Evolutionary conservation across 2,888 invertebrate species (phyloP).

Genomic region (Calameuta filiformis): DNA sequence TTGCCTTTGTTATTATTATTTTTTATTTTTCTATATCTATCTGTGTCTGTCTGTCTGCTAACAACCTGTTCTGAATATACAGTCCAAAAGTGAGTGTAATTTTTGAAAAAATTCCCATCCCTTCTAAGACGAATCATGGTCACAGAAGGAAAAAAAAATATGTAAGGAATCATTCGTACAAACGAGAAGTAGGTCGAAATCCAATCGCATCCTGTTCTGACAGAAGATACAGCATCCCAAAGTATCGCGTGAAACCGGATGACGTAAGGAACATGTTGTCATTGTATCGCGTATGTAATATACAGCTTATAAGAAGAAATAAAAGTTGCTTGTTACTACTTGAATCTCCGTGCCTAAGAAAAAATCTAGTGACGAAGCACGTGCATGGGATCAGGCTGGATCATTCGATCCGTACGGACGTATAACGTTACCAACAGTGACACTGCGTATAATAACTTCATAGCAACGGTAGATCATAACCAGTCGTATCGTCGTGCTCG

Average conservation of each 20-base stretch:
- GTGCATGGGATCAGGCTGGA: neutral
- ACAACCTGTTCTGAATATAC: constrained; percentile 2
- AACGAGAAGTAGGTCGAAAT: constrained; percentile 16
- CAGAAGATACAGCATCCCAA: neutral
- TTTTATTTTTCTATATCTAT: neutral
- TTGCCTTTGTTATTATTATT: neutral
- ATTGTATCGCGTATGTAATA: constrained; percentile 34
- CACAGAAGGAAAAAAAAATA: neutral
- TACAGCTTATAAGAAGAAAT: constrained; percentile 2
- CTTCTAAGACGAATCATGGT: neutral
- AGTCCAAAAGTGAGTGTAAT: neutral
- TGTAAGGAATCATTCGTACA: neutral
- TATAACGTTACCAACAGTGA: neutral
- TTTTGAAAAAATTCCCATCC: neutral
- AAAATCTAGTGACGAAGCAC: neutral
- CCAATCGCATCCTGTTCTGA: neutral
- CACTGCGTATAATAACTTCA: neutral
- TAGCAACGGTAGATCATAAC: neutral
- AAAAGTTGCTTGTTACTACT: constrained; percentile 37
- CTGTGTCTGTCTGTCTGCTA: neutral
- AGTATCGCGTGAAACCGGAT: neutral
- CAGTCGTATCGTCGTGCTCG: neutral
- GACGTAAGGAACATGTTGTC: neutral
- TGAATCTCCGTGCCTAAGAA: constrained; percentile 4
- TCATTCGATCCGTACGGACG: neutral